A percentile compares a stretch with the other conserved stretches of the same genome.
Conservation (phyloP, 2,797 vertebrate species). For the Sebastes melanostomus region DNA sequence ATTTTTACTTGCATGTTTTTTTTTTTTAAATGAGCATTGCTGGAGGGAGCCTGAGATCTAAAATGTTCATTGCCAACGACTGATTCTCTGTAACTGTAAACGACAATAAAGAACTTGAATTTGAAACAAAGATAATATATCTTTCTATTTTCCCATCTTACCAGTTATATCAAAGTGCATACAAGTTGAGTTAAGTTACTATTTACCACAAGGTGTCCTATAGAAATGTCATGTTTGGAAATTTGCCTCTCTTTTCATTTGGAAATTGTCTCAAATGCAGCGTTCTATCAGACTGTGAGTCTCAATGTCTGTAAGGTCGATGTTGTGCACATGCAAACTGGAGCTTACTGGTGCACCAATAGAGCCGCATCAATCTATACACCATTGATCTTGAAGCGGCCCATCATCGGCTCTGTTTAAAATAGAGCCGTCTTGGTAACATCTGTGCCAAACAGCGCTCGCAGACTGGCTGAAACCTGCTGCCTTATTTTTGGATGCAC, state of each 20-base stretch:
- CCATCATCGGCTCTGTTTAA: constrained; percentile 20
- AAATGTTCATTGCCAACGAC: background rate
- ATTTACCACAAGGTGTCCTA: background rate
- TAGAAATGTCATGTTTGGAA: background rate
- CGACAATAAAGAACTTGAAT: background rate
- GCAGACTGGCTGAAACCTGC: constrained; percentile 24
- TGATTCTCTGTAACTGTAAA: background rate
- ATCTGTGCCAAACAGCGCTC: background rate
- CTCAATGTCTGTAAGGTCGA: background rate
- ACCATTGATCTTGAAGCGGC: background rate
- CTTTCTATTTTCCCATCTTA: background rate
- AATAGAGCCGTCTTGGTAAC: constrained; percentile 6
- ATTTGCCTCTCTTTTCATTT: background rate
- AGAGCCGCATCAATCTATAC: background rate
- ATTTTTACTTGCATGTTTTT: background rate
- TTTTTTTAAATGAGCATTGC: background rate
- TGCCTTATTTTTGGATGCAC: constrained; percentile 29
- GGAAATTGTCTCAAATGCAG: background rate
- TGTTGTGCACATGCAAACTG: background rate
- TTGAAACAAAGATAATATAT: background rate
- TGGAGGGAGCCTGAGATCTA: background rate
- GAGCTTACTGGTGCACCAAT: background rate
- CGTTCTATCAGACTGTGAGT: background rate
- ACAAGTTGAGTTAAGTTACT: background rate
- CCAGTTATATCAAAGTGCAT: background rate